Evolutionary conservation across 2,113 vertebrate species (phyloP), one percentile per base, ranked within the genome.

Genomic region (Pantherophis guttatus): DNA sequence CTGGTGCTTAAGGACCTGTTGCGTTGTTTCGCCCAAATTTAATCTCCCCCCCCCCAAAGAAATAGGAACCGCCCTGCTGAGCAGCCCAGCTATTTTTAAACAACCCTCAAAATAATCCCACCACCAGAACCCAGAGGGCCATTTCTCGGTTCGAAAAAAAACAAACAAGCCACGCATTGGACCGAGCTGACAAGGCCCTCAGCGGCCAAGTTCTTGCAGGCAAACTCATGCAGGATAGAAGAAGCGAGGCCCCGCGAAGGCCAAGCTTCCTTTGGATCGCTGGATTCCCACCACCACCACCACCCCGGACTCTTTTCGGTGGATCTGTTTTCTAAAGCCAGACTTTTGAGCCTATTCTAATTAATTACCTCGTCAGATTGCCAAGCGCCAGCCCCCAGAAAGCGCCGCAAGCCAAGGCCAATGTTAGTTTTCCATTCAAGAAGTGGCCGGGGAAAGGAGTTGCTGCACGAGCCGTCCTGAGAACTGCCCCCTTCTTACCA

Each of bases 291-390:
- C 23, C 8, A 3, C 21, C 57, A 39, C 39, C 44, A 48, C 0
- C 86, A 44, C 39, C 19, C 8, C 4, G 29, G 13, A 88, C 85
- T 8, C 75, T 3, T 62, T 55, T 3, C 88, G 94, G 95, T 94
- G 94, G 97, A 96, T 97, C 94, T 44, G 93, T 96, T 97, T 97
- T 94, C 93, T 33, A 90, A 93, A 96, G 95, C 75, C 29, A 52
- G 33, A 92, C 91, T 93, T 97, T 93, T 94, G 96, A 97, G 96
- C 97, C 95, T 92, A 86, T 93, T 75, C 0, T 90, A 96, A 96
- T 97, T 97, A 97, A 97, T 97, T 95, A 96, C 96, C 95, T 97
- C 94, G 44, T 97, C 97, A 97, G 97, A 94, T 90, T 95, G 95
- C n/a, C 15, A 81, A 21, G 33, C 8, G 75, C 7, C 2, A 81